phyloP scores from a whole-genome alignment of 2,797 vertebrate genomes.

The Mormyrus hasselquistii region DNA sequence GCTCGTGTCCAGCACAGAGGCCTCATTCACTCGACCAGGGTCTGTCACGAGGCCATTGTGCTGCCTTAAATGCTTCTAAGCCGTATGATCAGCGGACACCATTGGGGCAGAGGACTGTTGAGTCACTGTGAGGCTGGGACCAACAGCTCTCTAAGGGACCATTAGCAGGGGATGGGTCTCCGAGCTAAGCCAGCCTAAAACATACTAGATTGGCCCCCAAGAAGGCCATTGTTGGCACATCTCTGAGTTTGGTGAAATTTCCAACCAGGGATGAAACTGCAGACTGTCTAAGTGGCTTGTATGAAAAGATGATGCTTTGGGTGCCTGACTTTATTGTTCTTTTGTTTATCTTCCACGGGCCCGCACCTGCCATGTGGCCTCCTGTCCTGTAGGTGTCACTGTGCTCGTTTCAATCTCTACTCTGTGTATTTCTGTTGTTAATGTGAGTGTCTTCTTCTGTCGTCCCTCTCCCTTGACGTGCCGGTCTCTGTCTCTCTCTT shows the following conservation, averaged over 20 bases:
- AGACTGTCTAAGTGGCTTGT: not conserved
- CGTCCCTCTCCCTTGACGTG: not conserved
- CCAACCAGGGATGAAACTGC: not conserved
- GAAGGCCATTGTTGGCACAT: not conserved
- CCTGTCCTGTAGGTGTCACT: conserved; percentile 6
- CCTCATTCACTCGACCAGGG: not conserved
- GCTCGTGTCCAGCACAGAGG: not conserved
- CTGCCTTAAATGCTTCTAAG: not conserved
- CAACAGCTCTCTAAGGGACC: not conserved
- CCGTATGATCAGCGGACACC: not conserved
- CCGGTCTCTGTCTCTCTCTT: conserved; percentile 45
- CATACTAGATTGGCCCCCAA: not conserved
- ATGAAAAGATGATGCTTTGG: not conserved
- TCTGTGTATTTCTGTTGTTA: conserved; percentile 10
- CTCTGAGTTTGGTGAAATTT: not conserved
- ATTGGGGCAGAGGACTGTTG: not conserved
- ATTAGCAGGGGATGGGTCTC: not conserved
- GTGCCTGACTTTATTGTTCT: not conserved
- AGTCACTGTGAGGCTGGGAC: not conserved
- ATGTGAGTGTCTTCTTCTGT: conserved; percentile 16
- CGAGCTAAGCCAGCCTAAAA: not conserved
- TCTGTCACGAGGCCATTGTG: not conserved
- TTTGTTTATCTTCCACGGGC: not conserved
- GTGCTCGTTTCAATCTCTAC: not conserved
- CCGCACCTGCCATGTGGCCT: not conserved